Evolutionary conservation across 2,888 invertebrate genomes (phyloP).

Genomic region (Acrobasis repandana): DNA sequence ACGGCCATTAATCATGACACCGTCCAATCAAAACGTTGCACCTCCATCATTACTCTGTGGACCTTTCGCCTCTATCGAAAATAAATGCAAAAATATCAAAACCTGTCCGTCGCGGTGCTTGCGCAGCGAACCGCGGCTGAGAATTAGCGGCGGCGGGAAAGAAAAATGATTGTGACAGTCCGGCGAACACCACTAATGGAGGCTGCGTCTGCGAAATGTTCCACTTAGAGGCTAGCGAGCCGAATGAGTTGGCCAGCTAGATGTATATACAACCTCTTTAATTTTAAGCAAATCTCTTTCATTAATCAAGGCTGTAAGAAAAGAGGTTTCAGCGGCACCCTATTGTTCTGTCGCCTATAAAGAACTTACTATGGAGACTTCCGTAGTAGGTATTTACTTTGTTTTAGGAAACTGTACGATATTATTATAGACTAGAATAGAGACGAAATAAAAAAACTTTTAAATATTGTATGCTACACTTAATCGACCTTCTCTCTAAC

Average conservation of each 20-base stretch:
- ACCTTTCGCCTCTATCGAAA: constrained; percentile 13
- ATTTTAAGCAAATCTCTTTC: background rate
- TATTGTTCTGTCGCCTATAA: background rate
- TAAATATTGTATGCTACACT: too few relatives aligned
- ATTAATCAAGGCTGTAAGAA: background rate
- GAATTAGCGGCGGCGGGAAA: constrained; percentile 81
- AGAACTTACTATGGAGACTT: background rate
- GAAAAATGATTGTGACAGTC: constrained; percentile 84
- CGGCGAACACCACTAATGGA: constrained; percentile 81
- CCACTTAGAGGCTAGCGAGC: constrained; percentile 50
- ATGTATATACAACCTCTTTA: background rate
- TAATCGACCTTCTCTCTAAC: too few relatives aligned
- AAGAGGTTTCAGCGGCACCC: background rate
- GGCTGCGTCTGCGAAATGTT: constrained; percentile 78
- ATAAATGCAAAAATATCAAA: constrained; percentile 50
- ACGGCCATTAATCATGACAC: constrained; percentile 7
- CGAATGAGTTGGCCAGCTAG: constrained; percentile 8
- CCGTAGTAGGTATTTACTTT: too few relatives aligned
- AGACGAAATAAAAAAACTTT: too few relatives aligned
- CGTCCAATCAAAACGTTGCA: constrained; percentile 5
- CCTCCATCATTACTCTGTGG: constrained; percentile 1
- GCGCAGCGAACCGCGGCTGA: constrained; percentile 75
- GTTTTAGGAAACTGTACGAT: too few relatives aligned
- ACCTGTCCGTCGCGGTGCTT: constrained; percentile 39
- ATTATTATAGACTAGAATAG: too few relatives aligned